phyloP scores from a whole-genome alignment of 2,888 invertebrate genomes.

The Allolobophora icterica region DNA sequence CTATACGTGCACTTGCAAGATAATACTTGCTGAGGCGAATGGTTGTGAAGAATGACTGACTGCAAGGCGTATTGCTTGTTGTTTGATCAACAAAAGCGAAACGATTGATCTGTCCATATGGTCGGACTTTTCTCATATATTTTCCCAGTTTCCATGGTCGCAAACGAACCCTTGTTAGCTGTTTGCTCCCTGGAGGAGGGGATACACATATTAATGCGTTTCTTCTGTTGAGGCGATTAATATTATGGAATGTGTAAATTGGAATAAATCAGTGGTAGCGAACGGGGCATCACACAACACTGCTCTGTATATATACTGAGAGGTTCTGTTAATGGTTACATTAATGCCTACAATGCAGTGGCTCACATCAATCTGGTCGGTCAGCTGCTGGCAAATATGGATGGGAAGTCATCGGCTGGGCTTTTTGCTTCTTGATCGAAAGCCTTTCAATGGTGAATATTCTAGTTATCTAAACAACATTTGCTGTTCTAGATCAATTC shows the following conservation, averaged over 20 bases:
- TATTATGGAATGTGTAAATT: neutral
- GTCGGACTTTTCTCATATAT: neutral
- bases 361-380: no score
- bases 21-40: neutral
- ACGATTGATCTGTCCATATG: neutral
- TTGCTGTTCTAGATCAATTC: no score
- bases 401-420: no score
- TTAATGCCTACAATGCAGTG: neutral
- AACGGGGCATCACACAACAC: neutral
- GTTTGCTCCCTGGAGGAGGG: neutral
- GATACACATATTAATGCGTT: neutral
- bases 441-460: no score
- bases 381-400: no score
- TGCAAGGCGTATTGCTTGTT: neutral
- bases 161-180: neutral
- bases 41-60: neutral
- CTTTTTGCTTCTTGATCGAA: no score
- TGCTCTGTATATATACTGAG: neutral
- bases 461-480: no score
- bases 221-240: constrained; percentile 8
- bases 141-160: neutral
- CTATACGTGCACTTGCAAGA: neutral
- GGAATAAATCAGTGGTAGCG: neutral
- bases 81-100: neutral
- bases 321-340: neutral